These are phyloP conservation scores for Drosophila recens DNA, from an alignment of 2,888 invertebrate species.

Conservation along the genomic window DNA sequence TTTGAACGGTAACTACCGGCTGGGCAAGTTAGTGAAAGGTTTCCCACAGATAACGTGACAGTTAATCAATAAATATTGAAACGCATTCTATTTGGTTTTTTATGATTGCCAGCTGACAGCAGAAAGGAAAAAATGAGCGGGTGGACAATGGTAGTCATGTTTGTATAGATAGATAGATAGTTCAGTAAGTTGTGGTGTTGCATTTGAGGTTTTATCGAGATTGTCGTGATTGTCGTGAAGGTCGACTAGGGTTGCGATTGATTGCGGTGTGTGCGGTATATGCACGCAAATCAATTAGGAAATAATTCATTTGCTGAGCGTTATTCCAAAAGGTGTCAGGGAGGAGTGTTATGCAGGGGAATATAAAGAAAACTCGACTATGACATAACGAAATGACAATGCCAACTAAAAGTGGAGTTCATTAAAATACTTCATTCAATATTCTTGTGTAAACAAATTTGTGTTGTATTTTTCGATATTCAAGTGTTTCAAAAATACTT, in stretches of 20 bases:
- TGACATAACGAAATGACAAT: not conserved
- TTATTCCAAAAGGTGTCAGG: not conserved
- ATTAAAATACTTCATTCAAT: not conserved
- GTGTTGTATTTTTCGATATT: no score
- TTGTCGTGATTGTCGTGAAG: constrained; percentile 22
- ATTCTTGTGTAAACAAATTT: no score
- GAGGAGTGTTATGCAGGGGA: not conserved
- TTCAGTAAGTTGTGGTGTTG: not conserved
- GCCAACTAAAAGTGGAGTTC: not conserved
- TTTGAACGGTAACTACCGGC: not conserved
- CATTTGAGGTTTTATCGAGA: constrained; percentile 12
- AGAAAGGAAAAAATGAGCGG: not conserved
- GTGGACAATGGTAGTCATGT: not conserved
- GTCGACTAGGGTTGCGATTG: constrained; percentile 3
- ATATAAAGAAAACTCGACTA: not conserved
- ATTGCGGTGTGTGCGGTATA: constrained; percentile 11
- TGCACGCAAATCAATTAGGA: constrained; percentile 26
- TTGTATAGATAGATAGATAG: not conserved
- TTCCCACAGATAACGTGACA: constrained; percentile 67
- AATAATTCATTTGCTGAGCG: constrained; percentile 14
- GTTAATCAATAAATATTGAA: constrained; percentile 72
- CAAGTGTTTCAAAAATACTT: no score
- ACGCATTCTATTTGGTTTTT: constrained; percentile 20
- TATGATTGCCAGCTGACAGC: constrained; percentile 27
- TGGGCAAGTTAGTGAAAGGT: constrained; percentile 38